These are phyloP conservation scores for Eurystomus glaucurus DNA, from an alignment of 2,797 vertebrate species.

Conservation along the genomic window DNA sequence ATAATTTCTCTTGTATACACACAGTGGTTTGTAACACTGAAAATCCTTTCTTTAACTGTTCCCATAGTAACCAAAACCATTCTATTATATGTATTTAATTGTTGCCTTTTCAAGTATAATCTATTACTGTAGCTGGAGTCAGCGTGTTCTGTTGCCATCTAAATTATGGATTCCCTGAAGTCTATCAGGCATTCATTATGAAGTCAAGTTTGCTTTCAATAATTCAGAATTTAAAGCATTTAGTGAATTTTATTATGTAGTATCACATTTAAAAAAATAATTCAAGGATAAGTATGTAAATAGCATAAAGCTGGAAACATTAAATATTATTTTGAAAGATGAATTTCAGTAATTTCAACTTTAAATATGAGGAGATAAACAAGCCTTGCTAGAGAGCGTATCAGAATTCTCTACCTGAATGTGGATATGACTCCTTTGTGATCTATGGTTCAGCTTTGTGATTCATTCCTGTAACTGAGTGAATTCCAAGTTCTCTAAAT, in stretches of 20 bases:
- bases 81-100: constrained; percentile 57
- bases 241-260: not conserved
- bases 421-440: not conserved
- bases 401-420: not conserved
- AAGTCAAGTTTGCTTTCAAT: not conserved
- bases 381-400: not conserved
- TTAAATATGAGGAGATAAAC: not conserved
- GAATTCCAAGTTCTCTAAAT: not conserved
- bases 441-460: not conserved
- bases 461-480: not conserved
- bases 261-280: not conserved
- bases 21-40: not conserved
- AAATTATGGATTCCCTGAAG: constrained; percentile 37
- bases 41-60: constrained; percentile 51
- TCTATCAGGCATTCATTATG: not conserved
- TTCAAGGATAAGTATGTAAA: not conserved
- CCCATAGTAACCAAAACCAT: constrained; percentile 57
- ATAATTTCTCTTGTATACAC: constrained; percentile 7
- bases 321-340: not conserved
- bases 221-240: not conserved
- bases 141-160: not conserved
- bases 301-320: not conserved
- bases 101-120: constrained; percentile 42
- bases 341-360: not conserved
- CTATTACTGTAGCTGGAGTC: not conserved